Percentiles rank a stretch among this genome's conserved stretches.
These are phyloP conservation scores for Bungarus multicinctus DNA, from an alignment of 2,113 vertebrate genomes.

Conservation along the genomic window DNA sequence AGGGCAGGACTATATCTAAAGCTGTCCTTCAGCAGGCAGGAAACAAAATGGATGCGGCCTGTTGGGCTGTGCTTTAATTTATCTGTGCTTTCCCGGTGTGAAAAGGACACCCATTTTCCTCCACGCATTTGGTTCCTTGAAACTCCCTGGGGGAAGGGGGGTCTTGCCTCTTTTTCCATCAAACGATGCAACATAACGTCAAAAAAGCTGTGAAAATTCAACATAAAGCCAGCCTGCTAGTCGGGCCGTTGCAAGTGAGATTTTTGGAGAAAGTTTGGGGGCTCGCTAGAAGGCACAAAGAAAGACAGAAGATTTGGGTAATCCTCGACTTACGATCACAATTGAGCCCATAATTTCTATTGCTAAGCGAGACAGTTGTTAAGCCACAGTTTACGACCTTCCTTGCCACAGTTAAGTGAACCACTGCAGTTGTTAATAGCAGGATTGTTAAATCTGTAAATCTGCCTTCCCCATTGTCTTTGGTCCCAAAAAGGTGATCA, in stretches of 20 bases:
- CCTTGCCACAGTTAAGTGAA: too few species aligned
- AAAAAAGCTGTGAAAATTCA: neutral
- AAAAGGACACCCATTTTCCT: neutral
- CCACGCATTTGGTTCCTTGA: neutral
- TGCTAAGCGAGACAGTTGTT: too few species aligned
- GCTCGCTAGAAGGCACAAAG: too few species aligned
- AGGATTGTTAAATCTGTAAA: too few species aligned
- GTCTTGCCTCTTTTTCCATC: neutral
- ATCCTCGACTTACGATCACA: too few species aligned
- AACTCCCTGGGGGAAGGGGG: neutral
- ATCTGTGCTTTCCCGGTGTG: neutral
- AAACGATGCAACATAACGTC: neutral
- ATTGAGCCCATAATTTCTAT: too few species aligned
- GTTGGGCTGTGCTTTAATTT: neutral
- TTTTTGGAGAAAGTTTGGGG: neutral
- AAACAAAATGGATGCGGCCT: neutral
- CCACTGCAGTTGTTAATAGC: too few species aligned
- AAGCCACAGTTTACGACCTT: too few species aligned
- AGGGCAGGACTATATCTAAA: neutral
- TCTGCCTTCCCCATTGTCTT: too few species aligned
- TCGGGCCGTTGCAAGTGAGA: neutral
- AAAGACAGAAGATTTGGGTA: neutral
- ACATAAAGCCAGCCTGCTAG: neutral
- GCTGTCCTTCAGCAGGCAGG: neutral
- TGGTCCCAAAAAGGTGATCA: too few species aligned